phyloP scores from a whole-genome alignment of 2,888 invertebrate species.

The Rhingia campestris region DNA sequence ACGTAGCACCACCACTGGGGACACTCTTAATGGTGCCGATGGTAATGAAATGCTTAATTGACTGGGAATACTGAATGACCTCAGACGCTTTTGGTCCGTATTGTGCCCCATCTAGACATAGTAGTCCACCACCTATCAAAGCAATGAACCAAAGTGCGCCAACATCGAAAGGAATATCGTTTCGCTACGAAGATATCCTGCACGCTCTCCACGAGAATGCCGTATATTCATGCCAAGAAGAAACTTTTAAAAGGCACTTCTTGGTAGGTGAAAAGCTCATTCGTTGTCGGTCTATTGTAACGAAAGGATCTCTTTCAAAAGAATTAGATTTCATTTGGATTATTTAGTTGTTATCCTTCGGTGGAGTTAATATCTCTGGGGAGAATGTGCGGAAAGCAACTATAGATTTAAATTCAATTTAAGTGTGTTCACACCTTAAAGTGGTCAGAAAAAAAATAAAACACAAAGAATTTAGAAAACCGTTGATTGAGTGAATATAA shows the following conservation, averaged over 20 bases:
- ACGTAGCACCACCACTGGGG: conserved; percentile 24
- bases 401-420: conserved; percentile 34
- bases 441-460: not conserved
- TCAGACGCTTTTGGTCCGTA: conserved; percentile 40
- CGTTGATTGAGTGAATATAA: conserved; percentile 25
- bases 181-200: conserved; percentile 16
- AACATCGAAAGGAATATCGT: conserved; percentile 32
- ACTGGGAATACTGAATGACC: conserved; percentile 49
- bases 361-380: not conserved
- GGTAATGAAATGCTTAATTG: conserved; percentile 69
- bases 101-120: conserved; percentile 6
- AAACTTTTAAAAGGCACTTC: conserved; percentile 62
- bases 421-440: conserved; percentile 28
- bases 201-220: not conserved
- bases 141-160: conserved; percentile 42
- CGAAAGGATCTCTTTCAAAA: conserved; percentile 58
- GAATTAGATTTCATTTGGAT: not conserved
- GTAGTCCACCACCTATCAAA: conserved; percentile 34
- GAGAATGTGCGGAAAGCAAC: conserved; percentile 2
- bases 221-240: conserved; percentile 5
- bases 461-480: conserved; percentile 4
- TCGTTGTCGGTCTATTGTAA: conserved; percentile 61
- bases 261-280: conserved; percentile 66
- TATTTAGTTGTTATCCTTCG: not conserved
- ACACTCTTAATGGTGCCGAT: conserved; percentile 46